These are phyloP conservation scores for Polia nebulosa DNA, from an alignment of 2,888 invertebrate species.

Conservation along the genomic window DNA sequence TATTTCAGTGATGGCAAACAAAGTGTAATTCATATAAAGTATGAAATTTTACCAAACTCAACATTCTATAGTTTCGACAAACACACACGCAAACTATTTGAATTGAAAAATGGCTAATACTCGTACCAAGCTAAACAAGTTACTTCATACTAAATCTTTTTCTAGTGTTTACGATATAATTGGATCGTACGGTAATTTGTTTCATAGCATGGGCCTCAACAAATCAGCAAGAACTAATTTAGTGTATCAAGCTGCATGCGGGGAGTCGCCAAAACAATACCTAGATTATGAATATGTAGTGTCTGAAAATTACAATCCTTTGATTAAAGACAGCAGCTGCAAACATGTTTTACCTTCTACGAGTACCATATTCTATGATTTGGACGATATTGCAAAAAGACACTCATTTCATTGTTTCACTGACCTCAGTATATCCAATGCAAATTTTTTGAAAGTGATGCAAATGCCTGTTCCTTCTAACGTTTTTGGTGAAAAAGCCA, in stretches of 20 bases:
- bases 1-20: conserved; percentile 48
- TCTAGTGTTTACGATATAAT: conserved; percentile 77
- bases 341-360: conserved; percentile 75
- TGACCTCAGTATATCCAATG: conserved; percentile 71
- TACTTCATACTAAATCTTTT: conserved; percentile 73
- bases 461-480: conserved; percentile 62
- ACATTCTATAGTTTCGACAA: conserved; percentile 14
- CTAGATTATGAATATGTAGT: conserved; percentile 36
- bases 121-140: conserved; percentile 54
- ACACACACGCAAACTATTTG: neutral
- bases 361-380: conserved; percentile 85
- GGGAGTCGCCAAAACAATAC: conserved; percentile 54
- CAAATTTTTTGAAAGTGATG: conserved; percentile 69
- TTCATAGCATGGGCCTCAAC: conserved; percentile 57
- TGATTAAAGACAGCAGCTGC: conserved; percentile 73
- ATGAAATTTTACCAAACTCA: conserved; percentile 23
- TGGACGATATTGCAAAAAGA: conserved; percentile 82
- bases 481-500: conserved; percentile 70
- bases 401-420: conserved; percentile 80
- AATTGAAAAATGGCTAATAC: conserved; percentile 62
- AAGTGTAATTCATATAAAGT: conserved; percentile 8
- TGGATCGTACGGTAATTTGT: conserved; percentile 67
- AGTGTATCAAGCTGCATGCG: conserved; percentile 52
- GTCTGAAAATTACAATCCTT: conserved; percentile 75
- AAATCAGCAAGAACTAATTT: conserved; percentile 51